phyloP scores from a whole-genome alignment of 2,113 vertebrate species.

The Sebastes fasciatus region DNA sequence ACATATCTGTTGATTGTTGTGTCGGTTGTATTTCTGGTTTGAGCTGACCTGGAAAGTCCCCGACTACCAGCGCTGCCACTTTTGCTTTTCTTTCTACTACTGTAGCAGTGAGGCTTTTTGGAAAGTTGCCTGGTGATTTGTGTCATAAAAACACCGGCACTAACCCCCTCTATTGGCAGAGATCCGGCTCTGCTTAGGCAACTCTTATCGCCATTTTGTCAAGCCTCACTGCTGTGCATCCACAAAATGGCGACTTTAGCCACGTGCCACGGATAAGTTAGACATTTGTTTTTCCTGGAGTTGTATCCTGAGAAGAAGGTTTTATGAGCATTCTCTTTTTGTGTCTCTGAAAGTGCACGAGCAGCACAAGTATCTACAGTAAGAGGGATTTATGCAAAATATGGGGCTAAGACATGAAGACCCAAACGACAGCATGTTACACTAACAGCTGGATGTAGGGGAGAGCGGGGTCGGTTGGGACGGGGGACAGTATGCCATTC shows the following conservation, averaged over 20 bases:
- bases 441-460: too few species aligned
- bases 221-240: rapidly evolving
- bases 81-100: neutral
- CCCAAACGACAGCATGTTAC: neutral
- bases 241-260: slow-evolving; percentile 35
- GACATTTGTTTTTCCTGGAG: rapidly evolving
- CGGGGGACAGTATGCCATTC: too few species aligned
- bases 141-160: slow-evolving; percentile 19
- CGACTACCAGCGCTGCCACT: neutral
- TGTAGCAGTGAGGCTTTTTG: neutral
- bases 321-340: neutral
- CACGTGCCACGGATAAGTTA: rapidly evolving
- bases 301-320: neutral
- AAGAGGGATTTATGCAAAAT: neutral
- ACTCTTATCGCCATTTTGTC: slow-evolving; percentile 38
- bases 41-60: slow-evolving; percentile 44
- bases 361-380: neutral
- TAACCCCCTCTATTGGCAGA: slow-evolving; percentile 40
- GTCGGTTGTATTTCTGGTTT: neutral
- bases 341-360: neutral
- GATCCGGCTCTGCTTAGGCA: rapidly evolving
- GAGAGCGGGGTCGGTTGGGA: too few species aligned
- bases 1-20: rapidly evolving
- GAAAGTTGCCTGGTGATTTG: slow-evolving; percentile 29
- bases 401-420: neutral